Base-by-base conservation (phyloP, 53 echinoderm and acorn worm genomes). In the Pentamera pediparva region DNA sequence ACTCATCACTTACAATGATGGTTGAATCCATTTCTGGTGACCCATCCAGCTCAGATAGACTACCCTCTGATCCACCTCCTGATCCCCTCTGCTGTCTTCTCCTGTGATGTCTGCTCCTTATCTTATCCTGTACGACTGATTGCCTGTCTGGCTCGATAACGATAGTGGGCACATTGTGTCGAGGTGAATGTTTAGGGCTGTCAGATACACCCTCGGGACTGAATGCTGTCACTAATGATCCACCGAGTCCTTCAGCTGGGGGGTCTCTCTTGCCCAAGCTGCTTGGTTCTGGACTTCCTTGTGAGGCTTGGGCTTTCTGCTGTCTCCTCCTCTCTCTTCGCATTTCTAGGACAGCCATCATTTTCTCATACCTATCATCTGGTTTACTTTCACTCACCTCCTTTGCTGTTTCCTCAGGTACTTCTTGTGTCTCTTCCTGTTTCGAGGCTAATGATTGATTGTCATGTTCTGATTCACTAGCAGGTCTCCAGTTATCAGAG, bases 111-210 rank as follows among this genome's bases (percentile, higher is more conserved):
- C n/a, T n/a, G n/a, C n/a, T n/a, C n/a, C n/a, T n/a, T n/a, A n/a
- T n/a, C n/a, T n/a, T n/a, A n/a, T n/a, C n/a, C n/a, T n/a, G n/a
- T n/a, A n/a, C n/a, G n/a, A n/a, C n/a, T n/a, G n/a, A n/a, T n/a
- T 64, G 18, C 52, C 77, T 33, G 61, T 62, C 20, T 62, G 35
- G 6, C 64, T 50, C 6, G 77, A 50, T n/a, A n/a, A n/a, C 32
- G 58, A 57, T 57, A 2, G 32, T 57, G 28, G 58, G 58, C 32
- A 57, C 32, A 29, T 57, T n/a, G n/a, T n/a, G n/a, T n/a, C n/a
- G n/a, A n/a, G n/a, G n/a, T n/a, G n/a, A n/a, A n/a, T n/a, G n/a
- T n/a, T n/a, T n/a, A n/a, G n/a, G n/a, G n/a, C n/a, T n/a, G n/a
- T n/a, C n/a, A n/a, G n/a, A n/a, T n/a, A n/a, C n/a, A n/a, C n/a